Evolutionary conservation across 2,797 vertebrate species (phyloP).

Genomic region (Lophius americanus): DNA sequence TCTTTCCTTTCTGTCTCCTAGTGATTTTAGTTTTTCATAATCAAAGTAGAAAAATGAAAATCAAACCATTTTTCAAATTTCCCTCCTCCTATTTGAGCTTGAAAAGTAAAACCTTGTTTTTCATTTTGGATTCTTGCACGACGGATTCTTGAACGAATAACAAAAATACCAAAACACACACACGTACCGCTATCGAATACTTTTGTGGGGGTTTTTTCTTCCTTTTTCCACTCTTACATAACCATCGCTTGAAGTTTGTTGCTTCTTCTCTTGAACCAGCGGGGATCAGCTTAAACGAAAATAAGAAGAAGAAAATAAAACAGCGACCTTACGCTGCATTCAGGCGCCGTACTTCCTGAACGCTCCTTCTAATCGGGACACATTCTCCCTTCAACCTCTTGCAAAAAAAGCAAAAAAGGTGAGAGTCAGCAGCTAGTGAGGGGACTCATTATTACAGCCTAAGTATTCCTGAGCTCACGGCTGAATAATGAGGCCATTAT

Average conservation of each 20-base stretch:
- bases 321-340: slow-evolving; percentile 45
- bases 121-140: too few relatives aligned
- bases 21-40: too few relatives aligned
- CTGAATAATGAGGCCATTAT: slow-evolving; percentile 85
- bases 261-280: slow-evolving; percentile 22
- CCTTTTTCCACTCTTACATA: too few relatives aligned
- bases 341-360: slow-evolving; percentile 46
- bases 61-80: too few relatives aligned
- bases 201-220: too few relatives aligned
- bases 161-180: too few relatives aligned
- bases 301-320: slow-evolving; percentile 2
- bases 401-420: slow-evolving; percentile 54
- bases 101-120: too few relatives aligned
- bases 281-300: slow-evolving; percentile 25
- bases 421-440: slow-evolving; percentile 76
- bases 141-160: too few relatives aligned
- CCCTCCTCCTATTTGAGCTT: too few relatives aligned
- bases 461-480: slow-evolving; percentile 66
- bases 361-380: slow-evolving; percentile 64
- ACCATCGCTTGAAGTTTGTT: neutral
- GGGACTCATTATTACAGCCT: slow-evolving; percentile 77
- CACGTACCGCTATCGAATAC: too few relatives aligned
- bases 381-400: slow-evolving; percentile 62
- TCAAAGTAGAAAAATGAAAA: too few relatives aligned
- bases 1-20: too few relatives aligned